Base-by-base conservation (phyloP, 2,797 vertebrate genomes). In the Monodelphis domestica region DNA sequence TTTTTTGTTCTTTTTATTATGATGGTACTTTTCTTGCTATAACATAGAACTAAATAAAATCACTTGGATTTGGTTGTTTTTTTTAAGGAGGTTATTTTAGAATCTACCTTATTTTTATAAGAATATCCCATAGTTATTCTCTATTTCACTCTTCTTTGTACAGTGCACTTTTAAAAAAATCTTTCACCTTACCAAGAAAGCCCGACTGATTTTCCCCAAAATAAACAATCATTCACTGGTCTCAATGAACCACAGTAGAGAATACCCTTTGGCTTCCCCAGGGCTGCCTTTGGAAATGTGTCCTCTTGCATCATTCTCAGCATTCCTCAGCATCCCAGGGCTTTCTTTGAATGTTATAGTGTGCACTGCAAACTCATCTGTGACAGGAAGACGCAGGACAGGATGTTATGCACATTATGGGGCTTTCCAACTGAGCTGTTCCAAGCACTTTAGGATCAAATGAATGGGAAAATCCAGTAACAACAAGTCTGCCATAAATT, bases 391-490 rank as follows among this genome's bases (percentile, higher is more conserved):
- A 21, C 88, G n/a, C 17, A 5, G 59, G 29, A 56, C 91, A 78
- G 96, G 96, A 90, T 94, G 28, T 88, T 15, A 9, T 2, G 63
- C 94, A 50, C 30, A 21, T 70, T 38, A 87, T 90, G 97, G 91
- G 96, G 78, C 94, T 97, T 97, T 96, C 96, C 96, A 94, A 0
- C 26, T 56, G 59, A 9, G 70, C 91, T 9, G 15, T 56, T 90
- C 53, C 26, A 38, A 28, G 91, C 30, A 87, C 91, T 0, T 0
- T 12, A 45, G 57, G 93, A 93, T 90, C 93, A 78, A 53, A 29
- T 51, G 17, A 52, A 29, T 45, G 95, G 95, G 97, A 90, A 96
- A 95, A 94, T 54, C 96, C 96, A 94, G 90, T 52, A 55, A 88
- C 90, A 87, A 54, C 91, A 59, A 0, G 45, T 78, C 94, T 92